Conservation (phyloP, 2,888 invertebrate species). For the Troglohyphantes excavatus region DNA sequence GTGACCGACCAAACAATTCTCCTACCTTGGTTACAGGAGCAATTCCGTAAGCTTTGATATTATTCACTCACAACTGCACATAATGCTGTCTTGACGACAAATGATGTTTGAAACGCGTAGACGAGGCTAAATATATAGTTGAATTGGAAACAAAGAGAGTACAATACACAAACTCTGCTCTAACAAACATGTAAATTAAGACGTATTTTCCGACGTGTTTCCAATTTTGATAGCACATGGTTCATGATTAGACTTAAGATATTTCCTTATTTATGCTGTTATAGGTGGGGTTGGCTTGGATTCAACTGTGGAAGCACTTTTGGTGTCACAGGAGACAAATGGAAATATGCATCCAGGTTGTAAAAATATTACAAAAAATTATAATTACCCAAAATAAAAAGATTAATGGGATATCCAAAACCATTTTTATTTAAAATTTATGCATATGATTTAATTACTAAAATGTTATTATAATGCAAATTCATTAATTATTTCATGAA, state of each 20-base stretch:
- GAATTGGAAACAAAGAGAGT: no score
- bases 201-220: not conserved
- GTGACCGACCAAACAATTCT: no score
- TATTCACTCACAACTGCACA: no score
- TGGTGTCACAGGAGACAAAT: slow-evolving; percentile 90
- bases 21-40: no score
- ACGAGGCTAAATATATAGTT: no score
- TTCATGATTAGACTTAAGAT: not conserved
- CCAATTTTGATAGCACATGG: not conserved
- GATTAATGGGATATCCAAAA: not conserved
- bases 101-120: no score
- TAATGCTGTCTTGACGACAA: no score
- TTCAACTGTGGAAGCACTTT: slow-evolving; percentile 92
- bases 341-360: slow-evolving; percentile 89
- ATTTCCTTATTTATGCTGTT: not conserved
- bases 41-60: no score
- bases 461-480: no score
- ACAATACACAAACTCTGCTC: no score
- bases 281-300: slow-evolving; percentile 95
- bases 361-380: not conserved
- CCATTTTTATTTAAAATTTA: not conserved
- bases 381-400: not conserved
- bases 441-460: not conserved
- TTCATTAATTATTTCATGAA: no score
- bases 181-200: no score